phyloP scores from a whole-genome alignment of 1,140 invertebrate genomes.

The Piezodorus guildinii region DNA sequence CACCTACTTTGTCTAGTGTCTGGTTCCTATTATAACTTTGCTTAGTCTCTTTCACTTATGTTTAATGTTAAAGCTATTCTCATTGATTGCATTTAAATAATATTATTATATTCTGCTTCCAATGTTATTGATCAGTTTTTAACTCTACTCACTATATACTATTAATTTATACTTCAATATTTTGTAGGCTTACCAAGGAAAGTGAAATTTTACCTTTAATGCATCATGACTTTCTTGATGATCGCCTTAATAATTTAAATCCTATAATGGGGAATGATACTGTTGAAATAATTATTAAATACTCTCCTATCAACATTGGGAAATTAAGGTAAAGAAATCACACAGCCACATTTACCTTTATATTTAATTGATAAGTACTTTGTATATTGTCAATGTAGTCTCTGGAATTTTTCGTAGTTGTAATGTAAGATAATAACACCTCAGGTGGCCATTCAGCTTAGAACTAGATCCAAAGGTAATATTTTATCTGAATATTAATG shows the following conservation, averaged over 20 bases:
- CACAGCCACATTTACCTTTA: too few species aligned
- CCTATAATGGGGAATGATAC: constrained; percentile 44
- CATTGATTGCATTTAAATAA: too few species aligned
- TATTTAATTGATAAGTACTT: too few species aligned
- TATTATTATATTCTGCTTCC: not conserved
- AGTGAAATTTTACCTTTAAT: constrained; percentile 64
- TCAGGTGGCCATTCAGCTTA: too few species aligned
- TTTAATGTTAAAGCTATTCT: too few species aligned
- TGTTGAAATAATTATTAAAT: constrained; percentile 46
- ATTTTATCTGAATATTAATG: too few species aligned
- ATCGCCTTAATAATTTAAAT: constrained; percentile 59
- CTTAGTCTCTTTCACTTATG: too few species aligned
- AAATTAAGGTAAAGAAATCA: constrained; percentile 23
- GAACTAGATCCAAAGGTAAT: too few species aligned
- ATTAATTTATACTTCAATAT: not conserved
- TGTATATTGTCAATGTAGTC: too few species aligned
- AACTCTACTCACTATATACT: not conserved
- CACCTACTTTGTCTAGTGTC: not conserved
- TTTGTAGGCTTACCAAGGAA: constrained; percentile 20
- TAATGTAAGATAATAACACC: too few species aligned
- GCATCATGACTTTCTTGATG: constrained; percentile 68
- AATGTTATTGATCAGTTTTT: not conserved
- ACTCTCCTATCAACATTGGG: constrained; percentile 41
- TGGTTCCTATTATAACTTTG: too few species aligned
- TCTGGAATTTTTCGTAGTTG: too few species aligned